phyloP scores from a whole-genome alignment of 2,888 invertebrate species.

The Eupithecia abbreviata region DNA sequence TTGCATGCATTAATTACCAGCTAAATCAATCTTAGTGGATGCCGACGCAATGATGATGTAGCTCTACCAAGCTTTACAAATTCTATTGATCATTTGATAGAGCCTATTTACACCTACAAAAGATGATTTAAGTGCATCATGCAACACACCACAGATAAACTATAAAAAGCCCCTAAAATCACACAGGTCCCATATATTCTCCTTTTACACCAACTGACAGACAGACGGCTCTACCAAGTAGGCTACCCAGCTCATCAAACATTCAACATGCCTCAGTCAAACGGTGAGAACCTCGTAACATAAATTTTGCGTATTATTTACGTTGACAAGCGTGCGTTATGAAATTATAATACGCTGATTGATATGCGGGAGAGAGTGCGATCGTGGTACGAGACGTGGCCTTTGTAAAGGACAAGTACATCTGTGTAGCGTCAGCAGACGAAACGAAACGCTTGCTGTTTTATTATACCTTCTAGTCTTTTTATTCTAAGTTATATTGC shows the following conservation, averaged over 20 bases:
- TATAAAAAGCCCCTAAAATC: neutral
- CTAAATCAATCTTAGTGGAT: neutral
- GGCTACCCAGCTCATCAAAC: constrained; percentile 64
- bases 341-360: constrained; percentile 80
- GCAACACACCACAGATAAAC: neutral
- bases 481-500: too few species aligned
- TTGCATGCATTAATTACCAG: constrained; percentile 14
- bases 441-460: neutral
- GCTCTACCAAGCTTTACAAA: neutral
- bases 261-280: constrained; percentile 72
- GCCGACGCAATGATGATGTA: neutral
- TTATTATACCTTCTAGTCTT: too few species aligned
- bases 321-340: constrained; percentile 81
- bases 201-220: constrained; percentile 25
- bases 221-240: constrained; percentile 52
- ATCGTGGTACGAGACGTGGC: constrained; percentile 67
- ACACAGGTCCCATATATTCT: constrained; percentile 2
- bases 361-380: constrained; percentile 66
- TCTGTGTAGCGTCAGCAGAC: constrained; percentile 46
- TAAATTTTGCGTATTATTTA: constrained; percentile 84
- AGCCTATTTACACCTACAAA: neutral
- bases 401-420: constrained; percentile 50
- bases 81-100: neutral
- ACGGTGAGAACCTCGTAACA: constrained; percentile 83
- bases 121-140: neutral